Evolutionary conservation across 2,797 vertebrate genomes (phyloP), one percentile per base, ranked within the genome.

Genomic region (Brachyalestes nurse): DNA sequence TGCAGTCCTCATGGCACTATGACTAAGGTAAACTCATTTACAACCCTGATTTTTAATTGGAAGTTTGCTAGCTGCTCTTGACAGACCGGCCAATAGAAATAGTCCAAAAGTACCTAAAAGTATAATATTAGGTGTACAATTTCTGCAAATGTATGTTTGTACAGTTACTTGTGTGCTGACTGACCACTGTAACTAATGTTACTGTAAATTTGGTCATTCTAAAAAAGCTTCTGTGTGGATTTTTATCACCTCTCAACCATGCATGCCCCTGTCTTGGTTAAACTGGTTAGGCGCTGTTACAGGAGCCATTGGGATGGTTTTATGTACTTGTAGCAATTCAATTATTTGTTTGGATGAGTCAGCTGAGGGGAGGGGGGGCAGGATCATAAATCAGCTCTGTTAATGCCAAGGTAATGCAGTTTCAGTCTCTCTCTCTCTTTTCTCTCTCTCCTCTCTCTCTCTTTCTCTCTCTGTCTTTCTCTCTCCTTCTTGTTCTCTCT

Each of bases 391-490:
- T 95, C 94, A 92, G 82, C 87, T 89, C 90, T 92, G 92, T 93
- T 96, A 95, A 96, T 97, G 96, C 95, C 94, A 92, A 87, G 94
- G 94, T 96, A 95, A 95, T 93, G 93, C 92, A 87, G 90, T 93
- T 92, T 96, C 95, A 51, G 16, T 72, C 72, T 72, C 79, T 76
- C 34, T 47, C 55, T 75, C 78, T 17, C 45, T 60, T n/a, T n/a
- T n/a, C n/a, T n/a, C n/a, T n/a, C n/a, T n/a, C n/a, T n/a, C n/a
- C 45, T 47, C 45, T 4, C 45, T 47, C 45, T 4, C 8, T 47
- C 45, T 47, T 9, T 47, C 45, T 47, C 45, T 47, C 45, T 47
- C 45, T 47, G 5, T 47, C 45, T 47, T 1, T 47, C 45, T 47
- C 45, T 47, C 17, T 42, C 67, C n/a, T n/a, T n/a, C n/a, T n/a